These are phyloP conservation scores for Ptychobarbus kaznakovi DNA, from an alignment of 2,797 vertebrate species.

Conservation along the genomic window DNA sequence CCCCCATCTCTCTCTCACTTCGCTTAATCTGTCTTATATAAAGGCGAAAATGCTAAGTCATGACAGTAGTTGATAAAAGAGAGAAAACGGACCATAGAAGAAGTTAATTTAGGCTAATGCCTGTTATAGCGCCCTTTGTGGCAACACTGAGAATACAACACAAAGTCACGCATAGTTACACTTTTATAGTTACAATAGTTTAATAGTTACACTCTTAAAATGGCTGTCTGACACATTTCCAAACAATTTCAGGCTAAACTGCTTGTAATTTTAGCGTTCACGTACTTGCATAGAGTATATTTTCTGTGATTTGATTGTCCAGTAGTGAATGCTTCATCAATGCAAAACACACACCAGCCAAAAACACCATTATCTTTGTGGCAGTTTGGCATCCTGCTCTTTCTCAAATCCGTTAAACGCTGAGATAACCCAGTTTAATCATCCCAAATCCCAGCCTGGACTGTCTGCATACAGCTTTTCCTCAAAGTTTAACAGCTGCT, in stretches of 20 bases:
- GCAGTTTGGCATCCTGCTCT: background rate
- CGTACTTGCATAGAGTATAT: slow-evolving; percentile 7
- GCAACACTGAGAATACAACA: background rate
- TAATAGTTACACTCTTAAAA: too few species aligned
- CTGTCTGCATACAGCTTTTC: background rate
- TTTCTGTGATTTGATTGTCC: slow-evolving; percentile 28
- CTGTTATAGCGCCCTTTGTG: background rate
- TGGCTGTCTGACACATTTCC: background rate
- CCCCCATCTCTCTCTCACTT: too few species aligned
- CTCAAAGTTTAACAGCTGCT: background rate
- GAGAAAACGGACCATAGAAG: background rate
- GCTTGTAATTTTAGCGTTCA: background rate
- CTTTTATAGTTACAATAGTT: too few species aligned
- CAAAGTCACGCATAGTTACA: background rate
- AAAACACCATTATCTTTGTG: background rate
- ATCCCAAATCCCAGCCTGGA: background rate
- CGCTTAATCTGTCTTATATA: too few species aligned
- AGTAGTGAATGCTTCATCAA: slow-evolving; percentile 7
- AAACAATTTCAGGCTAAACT: background rate
- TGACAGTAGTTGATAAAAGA: background rate
- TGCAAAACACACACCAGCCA: background rate
- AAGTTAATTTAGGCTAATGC: background rate
- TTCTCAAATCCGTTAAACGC: background rate
- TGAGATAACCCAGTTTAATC: background rate
- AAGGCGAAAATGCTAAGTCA: background rate